A percentile compares a stretch with the other conserved stretches of the same genome.
These are phyloP conservation scores for Sus scrofa DNA, from an alignment of 2,113 vertebrate genomes.

Conservation along the genomic window DNA sequence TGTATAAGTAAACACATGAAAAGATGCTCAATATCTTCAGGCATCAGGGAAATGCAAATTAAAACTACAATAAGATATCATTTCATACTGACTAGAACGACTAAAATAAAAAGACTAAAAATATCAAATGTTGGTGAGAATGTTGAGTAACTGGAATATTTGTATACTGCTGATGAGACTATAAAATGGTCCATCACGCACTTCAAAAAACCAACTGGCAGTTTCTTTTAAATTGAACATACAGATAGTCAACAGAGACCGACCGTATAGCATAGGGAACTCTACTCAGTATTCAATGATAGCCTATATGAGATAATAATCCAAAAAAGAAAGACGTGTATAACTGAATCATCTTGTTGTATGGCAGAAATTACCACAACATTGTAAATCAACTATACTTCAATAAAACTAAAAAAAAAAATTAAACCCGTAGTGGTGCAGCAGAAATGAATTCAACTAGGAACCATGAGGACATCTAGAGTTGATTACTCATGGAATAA, in stretches of 20 bases:
- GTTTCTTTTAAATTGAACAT: background rate
- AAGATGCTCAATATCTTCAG: background rate
- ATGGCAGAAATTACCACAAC: too few relatives aligned
- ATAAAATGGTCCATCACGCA: background rate
- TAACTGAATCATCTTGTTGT: too few relatives aligned
- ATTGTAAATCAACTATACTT: too few relatives aligned
- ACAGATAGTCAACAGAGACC: background rate
- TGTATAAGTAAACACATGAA: background rate
- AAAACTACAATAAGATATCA: background rate
- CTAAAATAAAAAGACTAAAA: background rate
- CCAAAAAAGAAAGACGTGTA: too few relatives aligned
- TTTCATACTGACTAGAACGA: background rate
- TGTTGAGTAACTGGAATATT: background rate
- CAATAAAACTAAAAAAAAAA: too few relatives aligned
- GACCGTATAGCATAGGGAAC: too few relatives aligned
- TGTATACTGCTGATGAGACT: background rate
- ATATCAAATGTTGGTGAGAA: background rate
- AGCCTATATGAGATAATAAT: too few relatives aligned
- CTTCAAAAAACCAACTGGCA: background rate
- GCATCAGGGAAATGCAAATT: constrained; percentile 4
- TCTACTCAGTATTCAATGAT: too few relatives aligned
- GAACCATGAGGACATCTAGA: too few relatives aligned
- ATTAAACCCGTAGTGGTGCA: too few relatives aligned
- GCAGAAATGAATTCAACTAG: too few relatives aligned
- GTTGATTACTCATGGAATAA: background rate